phyloP scores from a whole-genome alignment of 2,888 invertebrate species.

The Eupithecia subfuscata region DNA sequence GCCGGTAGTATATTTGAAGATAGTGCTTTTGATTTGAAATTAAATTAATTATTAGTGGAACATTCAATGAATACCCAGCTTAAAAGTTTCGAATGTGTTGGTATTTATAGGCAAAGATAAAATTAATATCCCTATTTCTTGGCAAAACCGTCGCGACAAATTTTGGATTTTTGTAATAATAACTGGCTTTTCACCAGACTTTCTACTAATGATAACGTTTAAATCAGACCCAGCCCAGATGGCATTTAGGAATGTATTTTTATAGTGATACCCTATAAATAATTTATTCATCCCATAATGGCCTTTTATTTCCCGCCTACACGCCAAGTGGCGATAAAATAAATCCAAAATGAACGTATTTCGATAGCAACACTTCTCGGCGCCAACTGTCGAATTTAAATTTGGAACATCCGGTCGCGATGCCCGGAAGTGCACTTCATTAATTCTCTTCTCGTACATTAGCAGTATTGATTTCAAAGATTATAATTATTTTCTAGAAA shows the following conservation, averaged over 20 bases:
- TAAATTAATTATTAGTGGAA: not conserved
- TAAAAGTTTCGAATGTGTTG: not conserved
- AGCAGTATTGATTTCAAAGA: slow-evolving; percentile 40
- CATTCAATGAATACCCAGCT: not conserved
- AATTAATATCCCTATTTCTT: too few species aligned
- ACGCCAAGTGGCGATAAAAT: slow-evolving; percentile 24
- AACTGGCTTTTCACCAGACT: not conserved
- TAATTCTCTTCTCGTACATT: slow-evolving; percentile 63
- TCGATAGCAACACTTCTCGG: slow-evolving; percentile 38
- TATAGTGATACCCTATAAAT: not conserved
- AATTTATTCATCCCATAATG: slow-evolving; percentile 4
- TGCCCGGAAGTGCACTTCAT: slow-evolving; percentile 67
- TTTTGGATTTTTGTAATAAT: not conserved
- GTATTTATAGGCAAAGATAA: too few species aligned
- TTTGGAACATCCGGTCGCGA: slow-evolving; percentile 63
- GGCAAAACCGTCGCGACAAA: too few species aligned
- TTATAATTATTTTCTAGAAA: not conserved
- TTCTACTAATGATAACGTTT: not conserved
- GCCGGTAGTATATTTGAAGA: slow-evolving; percentile 4
- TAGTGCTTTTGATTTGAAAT: not conserved
- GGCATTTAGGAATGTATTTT: not conserved
- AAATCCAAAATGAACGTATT: slow-evolving; percentile 24
- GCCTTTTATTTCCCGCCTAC: slow-evolving; percentile 23
- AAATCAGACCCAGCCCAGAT: not conserved
- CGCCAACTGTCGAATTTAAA: slow-evolving; percentile 63